Percentiles rank a stretch among this genome's conserved stretches.
phyloP scores from a whole-genome alignment of 1,140 invertebrate genomes.

The Temnothorax nylanderi region DNA sequence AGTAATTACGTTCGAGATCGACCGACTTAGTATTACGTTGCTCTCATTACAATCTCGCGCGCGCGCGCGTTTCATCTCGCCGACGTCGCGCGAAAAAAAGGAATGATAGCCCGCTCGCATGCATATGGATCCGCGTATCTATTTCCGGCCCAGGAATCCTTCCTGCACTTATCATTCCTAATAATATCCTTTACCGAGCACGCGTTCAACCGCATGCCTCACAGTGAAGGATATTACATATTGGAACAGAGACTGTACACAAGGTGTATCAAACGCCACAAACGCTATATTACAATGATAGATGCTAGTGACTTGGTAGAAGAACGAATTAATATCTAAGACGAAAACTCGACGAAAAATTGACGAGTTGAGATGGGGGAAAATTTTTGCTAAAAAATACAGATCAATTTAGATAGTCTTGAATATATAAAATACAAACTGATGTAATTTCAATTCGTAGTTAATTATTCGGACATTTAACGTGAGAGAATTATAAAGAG shows the following conservation, averaged over 20 bases:
- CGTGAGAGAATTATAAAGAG: constrained; percentile 33
- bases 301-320: background rate
- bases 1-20: background rate
- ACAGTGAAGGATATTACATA: constrained; percentile 19
- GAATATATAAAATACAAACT: background rate
- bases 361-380: background rate
- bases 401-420: background rate
- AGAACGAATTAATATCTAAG: background rate
- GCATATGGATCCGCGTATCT: constrained; percentile 1
- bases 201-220: constrained; percentile 12
- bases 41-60: constrained; percentile 10
- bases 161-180: constrained; percentile 43
- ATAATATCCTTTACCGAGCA: constrained; percentile 45
- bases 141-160: constrained; percentile 12
- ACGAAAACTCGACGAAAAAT: background rate
- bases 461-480: constrained; percentile 31
- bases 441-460: background rate
- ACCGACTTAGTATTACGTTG: background rate
- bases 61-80: background rate
- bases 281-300: background rate
- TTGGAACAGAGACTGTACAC: background rate
- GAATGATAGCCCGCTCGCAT: background rate
- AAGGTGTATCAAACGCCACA: background rate
- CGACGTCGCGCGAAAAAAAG: constrained; percentile 8
- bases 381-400: background rate